phyloP scores from a whole-genome alignment of 2,888 invertebrate species.

The Spialia ferax region DNA sequence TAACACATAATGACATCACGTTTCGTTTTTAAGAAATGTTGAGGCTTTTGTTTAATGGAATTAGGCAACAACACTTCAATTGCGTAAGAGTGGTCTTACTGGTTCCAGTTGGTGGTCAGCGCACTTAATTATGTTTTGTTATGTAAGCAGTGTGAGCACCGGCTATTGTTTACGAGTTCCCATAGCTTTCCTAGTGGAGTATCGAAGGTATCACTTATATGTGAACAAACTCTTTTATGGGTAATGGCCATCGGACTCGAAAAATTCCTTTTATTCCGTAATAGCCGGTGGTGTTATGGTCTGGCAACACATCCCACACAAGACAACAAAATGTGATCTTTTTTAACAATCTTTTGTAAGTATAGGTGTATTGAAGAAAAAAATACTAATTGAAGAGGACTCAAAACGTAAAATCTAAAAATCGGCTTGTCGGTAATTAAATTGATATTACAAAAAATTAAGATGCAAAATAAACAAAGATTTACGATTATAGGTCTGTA shows the following conservation, averaged over 20 bases:
- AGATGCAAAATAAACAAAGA: too few relatives aligned
- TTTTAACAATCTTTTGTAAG: too few relatives aligned
- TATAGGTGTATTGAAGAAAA: too few relatives aligned
- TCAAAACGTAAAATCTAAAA: too few relatives aligned
- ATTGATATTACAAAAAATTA: too few relatives aligned
- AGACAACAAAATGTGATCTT: too few relatives aligned
- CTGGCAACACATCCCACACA: too few relatives aligned
- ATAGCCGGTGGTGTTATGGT: background rate
- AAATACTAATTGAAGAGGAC: too few relatives aligned
- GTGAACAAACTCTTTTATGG: background rate
- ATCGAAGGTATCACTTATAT: background rate
- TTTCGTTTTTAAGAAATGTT: background rate
- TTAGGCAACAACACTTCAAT: background rate
- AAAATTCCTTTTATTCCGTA: background rate
- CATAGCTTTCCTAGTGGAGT: background rate
- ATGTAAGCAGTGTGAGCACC: background rate
- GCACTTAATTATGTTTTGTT: slow-evolving; percentile 6
- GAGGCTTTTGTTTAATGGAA: background rate
- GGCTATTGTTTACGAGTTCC: slow-evolving; percentile 1
- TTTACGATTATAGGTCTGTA: too few relatives aligned
- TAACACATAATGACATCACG: slow-evolving; percentile 3
- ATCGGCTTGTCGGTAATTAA: too few relatives aligned
- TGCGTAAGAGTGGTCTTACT: background rate
- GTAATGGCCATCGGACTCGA: background rate
- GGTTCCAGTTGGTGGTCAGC: background rate